Conservation (phyloP, 23 tunicate species). For the Clavelina lepadiformis region DNA sequence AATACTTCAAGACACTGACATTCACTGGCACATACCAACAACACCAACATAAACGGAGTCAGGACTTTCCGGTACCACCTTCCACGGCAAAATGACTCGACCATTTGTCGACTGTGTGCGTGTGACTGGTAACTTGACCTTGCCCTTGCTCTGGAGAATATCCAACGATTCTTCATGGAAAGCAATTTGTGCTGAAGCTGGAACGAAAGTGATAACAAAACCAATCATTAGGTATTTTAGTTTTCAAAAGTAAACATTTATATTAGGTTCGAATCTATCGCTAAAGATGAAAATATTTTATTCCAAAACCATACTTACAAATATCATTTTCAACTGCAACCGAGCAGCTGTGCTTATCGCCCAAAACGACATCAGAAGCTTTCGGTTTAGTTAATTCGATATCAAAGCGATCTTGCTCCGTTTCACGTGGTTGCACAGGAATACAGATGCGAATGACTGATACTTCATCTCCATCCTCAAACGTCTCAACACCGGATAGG, state of each 20-base stretch:
- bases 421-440: constrained; percentile 60
- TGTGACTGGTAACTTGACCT: constrained; percentile 19
- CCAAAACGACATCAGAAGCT: constrained; percentile 46
- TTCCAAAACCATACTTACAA: constrained; percentile 24
- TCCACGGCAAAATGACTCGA: constrained; percentile 82
- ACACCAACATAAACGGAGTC: constrained; percentile 82
- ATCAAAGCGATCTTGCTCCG: constrained; percentile 31
- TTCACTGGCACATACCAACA: constrained; percentile 41
- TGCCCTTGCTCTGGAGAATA: constrained; percentile 62
- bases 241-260: too few species aligned
- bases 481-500: constrained; percentile 80
- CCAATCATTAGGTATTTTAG: background rate
- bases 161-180: constrained; percentile 34
- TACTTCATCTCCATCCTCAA: constrained; percentile 71
- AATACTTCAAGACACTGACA: background rate
- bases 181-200: constrained; percentile 55
- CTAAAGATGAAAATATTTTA: background rate
- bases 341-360: constrained; percentile 42
- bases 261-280: too few species aligned
- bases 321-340: constrained; percentile 74
- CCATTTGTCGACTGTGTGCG: constrained; percentile 45
- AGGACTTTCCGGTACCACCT: constrained; percentile 56
- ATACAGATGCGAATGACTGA: constrained; percentile 70
- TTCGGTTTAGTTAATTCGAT: constrained; percentile 51
- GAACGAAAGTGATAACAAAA: background rate